Conservation (phyloP, 1,140 invertebrate species). For the Cotesia glomerata region DNA sequence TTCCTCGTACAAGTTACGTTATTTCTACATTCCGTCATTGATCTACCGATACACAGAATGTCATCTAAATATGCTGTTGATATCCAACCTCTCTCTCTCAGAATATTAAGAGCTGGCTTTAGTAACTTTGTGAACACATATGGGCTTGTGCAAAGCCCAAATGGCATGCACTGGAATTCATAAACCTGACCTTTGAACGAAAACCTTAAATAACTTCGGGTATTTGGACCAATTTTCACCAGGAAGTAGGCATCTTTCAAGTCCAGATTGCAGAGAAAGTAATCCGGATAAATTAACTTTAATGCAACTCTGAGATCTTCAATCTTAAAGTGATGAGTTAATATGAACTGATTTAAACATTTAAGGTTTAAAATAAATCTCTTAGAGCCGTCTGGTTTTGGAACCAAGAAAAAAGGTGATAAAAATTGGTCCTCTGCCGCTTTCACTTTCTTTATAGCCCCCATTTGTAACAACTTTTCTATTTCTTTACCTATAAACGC, state of each 20-base stretch:
- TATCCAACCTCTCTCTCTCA: neutral
- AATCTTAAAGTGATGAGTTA: neutral
- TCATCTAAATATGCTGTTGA: constrained; percentile 15
- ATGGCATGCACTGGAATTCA: neutral
- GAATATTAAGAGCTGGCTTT: neutral
- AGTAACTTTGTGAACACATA: constrained; percentile 13
- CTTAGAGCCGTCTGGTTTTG: neutral
- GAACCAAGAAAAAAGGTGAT: constrained; percentile 4
- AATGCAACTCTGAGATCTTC: neutral
- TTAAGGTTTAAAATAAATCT: constrained; percentile 7
- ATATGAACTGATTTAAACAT: neutral
- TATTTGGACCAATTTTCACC: neutral
- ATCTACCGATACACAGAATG: neutral
- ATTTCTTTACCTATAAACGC: neutral
- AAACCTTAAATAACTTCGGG: neutral
- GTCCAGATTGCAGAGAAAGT: neutral
- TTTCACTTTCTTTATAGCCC: neutral
- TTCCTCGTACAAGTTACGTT: neutral
- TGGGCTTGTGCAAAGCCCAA: neutral
- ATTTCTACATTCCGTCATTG: neutral
- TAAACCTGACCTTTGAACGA: neutral
- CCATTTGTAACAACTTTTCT: neutral
- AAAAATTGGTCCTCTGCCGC: neutral
- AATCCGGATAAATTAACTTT: neutral
- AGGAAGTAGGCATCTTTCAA: constrained; percentile 9